Percentiles rank a stretch among this genome's conserved stretches.
Conservation (phyloP, 2,888 invertebrate species). For the Leptinotarsa tumamoca region DNA sequence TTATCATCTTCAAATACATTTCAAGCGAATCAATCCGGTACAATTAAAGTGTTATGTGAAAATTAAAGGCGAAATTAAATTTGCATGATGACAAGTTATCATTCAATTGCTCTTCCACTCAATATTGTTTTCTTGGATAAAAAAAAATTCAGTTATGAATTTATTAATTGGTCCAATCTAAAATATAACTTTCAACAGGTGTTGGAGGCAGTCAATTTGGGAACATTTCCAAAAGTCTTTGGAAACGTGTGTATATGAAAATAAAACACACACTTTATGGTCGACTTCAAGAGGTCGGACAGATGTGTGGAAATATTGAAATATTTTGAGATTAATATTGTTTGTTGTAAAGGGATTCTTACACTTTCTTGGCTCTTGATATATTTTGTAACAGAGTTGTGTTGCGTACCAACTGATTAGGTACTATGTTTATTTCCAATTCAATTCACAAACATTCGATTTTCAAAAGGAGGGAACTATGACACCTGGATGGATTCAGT, state of each 20-base stretch:
- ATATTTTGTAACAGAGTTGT: neutral
- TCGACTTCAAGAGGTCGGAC: neutral
- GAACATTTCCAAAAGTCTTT: constrained; percentile 29
- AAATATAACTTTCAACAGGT: neutral
- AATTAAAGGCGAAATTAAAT: too few relatives aligned
- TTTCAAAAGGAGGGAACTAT: too few relatives aligned
- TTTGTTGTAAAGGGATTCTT: neutral
- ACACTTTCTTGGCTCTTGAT: constrained; percentile 4
- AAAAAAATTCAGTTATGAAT: too few relatives aligned
- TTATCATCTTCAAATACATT: too few relatives aligned
- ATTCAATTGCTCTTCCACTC: too few relatives aligned
- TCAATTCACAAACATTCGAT: neutral
- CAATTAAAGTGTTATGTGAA: too few relatives aligned
- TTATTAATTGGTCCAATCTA: too few relatives aligned
- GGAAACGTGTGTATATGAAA: constrained; percentile 2
- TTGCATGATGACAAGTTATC: too few relatives aligned
- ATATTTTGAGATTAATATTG: constrained; percentile 1
- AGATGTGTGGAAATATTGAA: constrained; percentile 18
- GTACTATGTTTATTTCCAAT: neutral
- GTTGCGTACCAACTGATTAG: neutral
- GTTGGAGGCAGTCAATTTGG: constrained; percentile 32
- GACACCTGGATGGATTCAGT: too few relatives aligned
- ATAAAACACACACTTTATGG: neutral
- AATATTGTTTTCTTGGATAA: too few relatives aligned
- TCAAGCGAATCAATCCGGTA: too few relatives aligned